Conservation (phyloP, 2,113 vertebrate species). For the Erpornis zantholeuca region DNA sequence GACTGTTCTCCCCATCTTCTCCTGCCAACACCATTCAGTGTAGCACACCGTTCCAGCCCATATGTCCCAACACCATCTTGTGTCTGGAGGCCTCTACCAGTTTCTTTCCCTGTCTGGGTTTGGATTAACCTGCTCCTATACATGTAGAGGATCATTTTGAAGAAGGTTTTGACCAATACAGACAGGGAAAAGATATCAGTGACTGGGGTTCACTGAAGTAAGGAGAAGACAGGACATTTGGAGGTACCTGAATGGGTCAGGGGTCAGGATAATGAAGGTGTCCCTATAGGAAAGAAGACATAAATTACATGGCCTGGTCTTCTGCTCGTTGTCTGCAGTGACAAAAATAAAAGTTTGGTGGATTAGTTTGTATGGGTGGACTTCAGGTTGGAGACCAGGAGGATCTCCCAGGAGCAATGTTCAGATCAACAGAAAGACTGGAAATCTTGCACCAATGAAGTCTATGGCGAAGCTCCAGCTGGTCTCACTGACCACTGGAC, state of each 20-base stretch:
- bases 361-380: background rate
- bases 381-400: background rate
- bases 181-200: background rate
- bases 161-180: background rate
- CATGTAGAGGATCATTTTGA: background rate
- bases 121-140: background rate
- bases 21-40: background rate
- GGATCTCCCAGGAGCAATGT: background rate
- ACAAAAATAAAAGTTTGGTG: background rate
- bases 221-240: background rate
- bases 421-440: background rate
- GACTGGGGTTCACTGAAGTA: background rate
- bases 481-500: background rate
- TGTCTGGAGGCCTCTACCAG: background rate
- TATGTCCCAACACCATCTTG: background rate
- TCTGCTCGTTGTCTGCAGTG: background rate
- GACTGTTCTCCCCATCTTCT: background rate
- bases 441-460: background rate
- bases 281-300: background rate
- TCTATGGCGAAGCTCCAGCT: background rate
- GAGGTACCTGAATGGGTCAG: background rate
- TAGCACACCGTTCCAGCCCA: background rate
- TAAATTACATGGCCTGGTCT: background rate
- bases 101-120: background rate
- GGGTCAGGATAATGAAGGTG: background rate